Evolutionary conservation across 2,888 invertebrate genomes (phyloP).

Genomic region (Gortyna flavago): DNA sequence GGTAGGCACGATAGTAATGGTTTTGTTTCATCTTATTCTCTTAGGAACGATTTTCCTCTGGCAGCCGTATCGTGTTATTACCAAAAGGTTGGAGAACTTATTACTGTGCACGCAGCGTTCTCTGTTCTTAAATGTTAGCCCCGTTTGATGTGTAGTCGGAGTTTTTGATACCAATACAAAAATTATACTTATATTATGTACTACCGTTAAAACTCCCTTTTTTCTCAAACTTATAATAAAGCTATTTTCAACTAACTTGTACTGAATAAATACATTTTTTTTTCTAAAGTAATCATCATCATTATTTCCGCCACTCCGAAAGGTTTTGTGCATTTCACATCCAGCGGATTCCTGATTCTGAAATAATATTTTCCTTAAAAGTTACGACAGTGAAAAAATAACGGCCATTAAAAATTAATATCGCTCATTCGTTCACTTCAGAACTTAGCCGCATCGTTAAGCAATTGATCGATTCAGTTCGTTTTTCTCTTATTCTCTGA

Average conservation of each 20-base stretch:
- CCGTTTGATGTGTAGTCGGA: not conserved
- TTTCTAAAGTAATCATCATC: not conserved
- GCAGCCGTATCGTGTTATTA: constrained; percentile 28
- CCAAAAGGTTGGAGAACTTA: constrained; percentile 33
- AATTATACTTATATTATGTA: not conserved
- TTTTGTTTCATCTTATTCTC: constrained; percentile 41
- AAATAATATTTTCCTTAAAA: not conserved
- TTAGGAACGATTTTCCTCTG: constrained; percentile 36
- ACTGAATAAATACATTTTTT: not conserved
- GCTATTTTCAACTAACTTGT: not conserved
- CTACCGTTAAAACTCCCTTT: not conserved
- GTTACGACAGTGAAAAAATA: constrained; percentile 9
- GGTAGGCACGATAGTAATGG: constrained; percentile 22
- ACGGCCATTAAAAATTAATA: constrained; percentile 44
- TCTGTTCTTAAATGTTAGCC: constrained; percentile 29
- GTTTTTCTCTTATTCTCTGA: constrained; percentile 19
- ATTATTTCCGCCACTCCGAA: not conserved
- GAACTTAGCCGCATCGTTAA: constrained; percentile 29
- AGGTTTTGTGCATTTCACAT: not conserved
- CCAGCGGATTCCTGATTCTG: too few species aligned
- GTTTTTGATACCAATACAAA: not conserved
- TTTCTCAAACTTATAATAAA: not conserved
- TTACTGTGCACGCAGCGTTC: constrained; percentile 17
- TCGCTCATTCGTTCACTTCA: constrained; percentile 39
- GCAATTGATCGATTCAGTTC: constrained; percentile 32